Percentiles rank a stretch among this genome's conserved stretches.
Conservation (phyloP, 2,113 vertebrate genomes). For the Gobius niger region DNA sequence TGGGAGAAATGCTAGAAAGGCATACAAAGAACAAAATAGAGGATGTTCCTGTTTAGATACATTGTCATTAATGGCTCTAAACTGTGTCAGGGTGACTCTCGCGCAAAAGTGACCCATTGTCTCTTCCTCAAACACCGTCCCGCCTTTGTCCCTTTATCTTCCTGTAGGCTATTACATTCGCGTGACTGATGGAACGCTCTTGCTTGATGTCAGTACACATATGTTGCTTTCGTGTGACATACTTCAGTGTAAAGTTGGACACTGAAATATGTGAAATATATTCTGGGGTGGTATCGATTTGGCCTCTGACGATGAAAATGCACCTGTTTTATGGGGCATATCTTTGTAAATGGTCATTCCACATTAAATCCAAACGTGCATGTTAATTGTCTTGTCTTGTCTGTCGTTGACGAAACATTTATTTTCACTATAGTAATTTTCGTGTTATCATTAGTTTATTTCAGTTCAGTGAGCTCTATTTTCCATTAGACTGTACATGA, state of each 20-base stretch:
- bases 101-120: conserved; percentile 35
- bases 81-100: conserved; percentile 37
- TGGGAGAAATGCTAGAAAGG: not conserved
- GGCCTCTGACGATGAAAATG: too few species aligned
- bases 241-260: not conserved
- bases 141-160: conserved; percentile 50
- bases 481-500: too few species aligned
- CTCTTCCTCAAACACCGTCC: conserved; percentile 28
- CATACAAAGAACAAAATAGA: conserved; percentile 40
- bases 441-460: too few species aligned
- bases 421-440: too few species aligned
- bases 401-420: too few species aligned
- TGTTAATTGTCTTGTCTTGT: too few species aligned
- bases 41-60: conserved; percentile 33
- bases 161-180: conserved; percentile 39
- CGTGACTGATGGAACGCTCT: conserved; percentile 24
- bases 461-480: too few species aligned
- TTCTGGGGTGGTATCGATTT: too few species aligned
- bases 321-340: too few species aligned
- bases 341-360: too few species aligned
- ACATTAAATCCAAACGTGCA: too few species aligned
- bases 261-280: too few species aligned
- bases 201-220: conserved; percentile 4
- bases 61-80: conserved; percentile 35
- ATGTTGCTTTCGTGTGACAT: not conserved